phyloP scores from a whole-genome alignment of 1,140 invertebrate genomes.

The Rhagoletis zephyria region DNA sequence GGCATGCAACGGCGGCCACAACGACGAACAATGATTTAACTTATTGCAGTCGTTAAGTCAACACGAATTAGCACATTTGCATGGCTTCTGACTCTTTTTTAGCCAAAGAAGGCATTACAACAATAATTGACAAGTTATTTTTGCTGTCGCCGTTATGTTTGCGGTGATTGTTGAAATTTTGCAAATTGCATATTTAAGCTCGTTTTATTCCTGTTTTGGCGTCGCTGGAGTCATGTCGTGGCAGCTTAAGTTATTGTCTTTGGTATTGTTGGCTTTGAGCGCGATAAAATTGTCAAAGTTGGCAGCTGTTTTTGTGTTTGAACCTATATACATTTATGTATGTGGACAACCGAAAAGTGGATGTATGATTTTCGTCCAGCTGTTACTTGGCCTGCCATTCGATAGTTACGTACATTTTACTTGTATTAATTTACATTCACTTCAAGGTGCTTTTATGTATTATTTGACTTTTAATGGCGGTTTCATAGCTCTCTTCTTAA shows the following conservation, averaged over 20 bases:
- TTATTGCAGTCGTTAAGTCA: constrained; percentile 50
- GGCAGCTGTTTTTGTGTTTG: background rate
- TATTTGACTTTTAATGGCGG: no score
- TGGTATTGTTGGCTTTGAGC: constrained; percentile 16
- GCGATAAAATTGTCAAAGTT: constrained; percentile 47
- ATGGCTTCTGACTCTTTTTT: constrained; percentile 42
- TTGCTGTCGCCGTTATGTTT: constrained; percentile 28
- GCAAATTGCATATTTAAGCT: constrained; percentile 50
- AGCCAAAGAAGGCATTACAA: background rate
- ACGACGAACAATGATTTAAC: constrained; percentile 22
- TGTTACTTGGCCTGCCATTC: no score
- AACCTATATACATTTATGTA: background rate
- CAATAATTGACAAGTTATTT: constrained; percentile 8
- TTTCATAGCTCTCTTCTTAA: no score
- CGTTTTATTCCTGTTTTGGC: constrained; percentile 33
- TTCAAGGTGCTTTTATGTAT: no score
- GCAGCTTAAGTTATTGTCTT: constrained; percentile 30
- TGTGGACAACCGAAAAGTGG: background rate
- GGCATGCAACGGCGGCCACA: background rate
- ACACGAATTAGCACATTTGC: constrained; percentile 55
- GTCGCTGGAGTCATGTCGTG: constrained; percentile 19
- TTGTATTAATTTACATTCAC: no score
- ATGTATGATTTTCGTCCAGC: background rate
- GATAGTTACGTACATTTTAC: no score
- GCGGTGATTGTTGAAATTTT: constrained; percentile 43